Evolutionary conservation across 2,113 vertebrate genomes (phyloP), one percentile per base, ranked within the genome.

Genomic region (Puma concolor): DNA sequence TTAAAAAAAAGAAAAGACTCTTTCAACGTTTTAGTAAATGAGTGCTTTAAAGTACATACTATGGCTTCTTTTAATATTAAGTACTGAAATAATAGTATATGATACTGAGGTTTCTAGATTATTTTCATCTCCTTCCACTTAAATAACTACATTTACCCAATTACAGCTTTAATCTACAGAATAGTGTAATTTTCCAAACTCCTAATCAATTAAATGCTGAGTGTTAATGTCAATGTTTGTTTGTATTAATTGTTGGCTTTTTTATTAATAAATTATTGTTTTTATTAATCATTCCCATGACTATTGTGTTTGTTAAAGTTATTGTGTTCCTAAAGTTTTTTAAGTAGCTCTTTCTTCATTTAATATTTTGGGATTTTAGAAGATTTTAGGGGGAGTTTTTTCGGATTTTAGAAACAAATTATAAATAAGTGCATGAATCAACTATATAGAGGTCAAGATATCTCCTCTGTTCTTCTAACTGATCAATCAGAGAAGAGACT

Each of bases 11-110:
- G 17, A 91, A 97, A 97, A 86, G 79, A 0, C 0, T 38, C 21
- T 95, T 95, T 25, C 41, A 88, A 54, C 6, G 91, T 92, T 97
- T 94, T 79, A 64, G 79, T 50, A 90, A 98, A 86, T 66, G 11
- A 89, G 5, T 92, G 48, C 54, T 94, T 95, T 93, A 90, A 88
- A 93, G 48, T 95, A 64, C 4, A 95, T 71, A 87, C 7, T 95
- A 41, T 76, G 29, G 41, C 88, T 38, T 63, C 50, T 96, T 94
- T 93, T 89, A 92, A 69, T 66, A 64, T 64, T 87, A 86, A 94
- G 6, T 66, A 85, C 17, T 77, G 6, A 31, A 92, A 83, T 80
- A 93, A 92, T 17, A 88, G 31, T 25, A 76, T 84, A 64, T 41
- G 15, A 87, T 77, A 88, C 23, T 71, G 21, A 92, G 2, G 1